A percentile compares a stretch with the other conserved stretches of the same genome.
phyloP scores from a whole-genome alignment of 2,888 invertebrate species.

The Orthosia incerta region DNA sequence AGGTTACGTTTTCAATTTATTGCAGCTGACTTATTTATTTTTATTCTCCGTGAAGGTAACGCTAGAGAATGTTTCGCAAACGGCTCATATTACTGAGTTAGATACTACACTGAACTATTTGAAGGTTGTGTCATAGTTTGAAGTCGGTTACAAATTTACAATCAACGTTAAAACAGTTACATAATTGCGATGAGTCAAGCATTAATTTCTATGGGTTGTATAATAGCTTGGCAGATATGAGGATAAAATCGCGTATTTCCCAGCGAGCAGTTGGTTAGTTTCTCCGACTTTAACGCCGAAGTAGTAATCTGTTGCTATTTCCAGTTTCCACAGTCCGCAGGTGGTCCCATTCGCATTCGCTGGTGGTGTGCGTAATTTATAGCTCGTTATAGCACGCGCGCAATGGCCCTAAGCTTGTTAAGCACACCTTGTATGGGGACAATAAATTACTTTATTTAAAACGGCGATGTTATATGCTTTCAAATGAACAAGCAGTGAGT shows the following conservation, averaged over 20 bases:
- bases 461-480: conserved; percentile 11
- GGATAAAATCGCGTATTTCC: conserved; percentile 62
- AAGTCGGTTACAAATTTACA: conserved; percentile 4
- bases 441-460: conserved; percentile 51
- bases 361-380: conserved; percentile 59
- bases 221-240: conserved; percentile 24
- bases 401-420: conserved; percentile 49
- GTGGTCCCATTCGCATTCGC: conserved; percentile 67
- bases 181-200: conserved; percentile 27
- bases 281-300: conserved; percentile 2
- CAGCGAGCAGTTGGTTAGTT: conserved; percentile 42
- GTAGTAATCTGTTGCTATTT: conserved; percentile 40
- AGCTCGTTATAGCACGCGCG: conserved; percentile 53
- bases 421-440: conserved; percentile 31
- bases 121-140: conserved; percentile 19
- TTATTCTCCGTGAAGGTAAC: conserved; percentile 17
- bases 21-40: conserved; percentile 20
- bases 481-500: neutral
- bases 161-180: conserved; percentile 21
- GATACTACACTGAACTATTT: conserved; percentile 8
- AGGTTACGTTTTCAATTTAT: conserved; percentile 10
- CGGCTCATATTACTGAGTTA: conserved; percentile 23
- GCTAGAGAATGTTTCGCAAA: conserved; percentile 32
- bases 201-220: conserved; percentile 1
- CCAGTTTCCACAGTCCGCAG: conserved; percentile 49